Base-by-base conservation (phyloP, 1,140 invertebrate species). In the Drosophila subobscura region DNA sequence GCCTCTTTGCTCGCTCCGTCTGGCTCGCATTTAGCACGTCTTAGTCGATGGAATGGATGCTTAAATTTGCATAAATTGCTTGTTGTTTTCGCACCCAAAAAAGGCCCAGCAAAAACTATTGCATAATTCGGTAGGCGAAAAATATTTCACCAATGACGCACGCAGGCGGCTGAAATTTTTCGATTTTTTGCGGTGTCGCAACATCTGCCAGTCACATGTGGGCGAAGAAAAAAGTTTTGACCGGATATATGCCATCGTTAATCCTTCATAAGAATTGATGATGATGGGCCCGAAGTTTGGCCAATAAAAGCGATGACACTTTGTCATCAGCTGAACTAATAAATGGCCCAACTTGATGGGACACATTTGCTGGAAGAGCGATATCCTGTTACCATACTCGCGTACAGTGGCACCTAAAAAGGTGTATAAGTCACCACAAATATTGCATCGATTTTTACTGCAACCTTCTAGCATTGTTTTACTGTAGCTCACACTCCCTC, bases 241-340 rank as follows among this genome's bases (percentile, higher is more conserved):
- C 63, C 64, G 25, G 63, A 49, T 37, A 64, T 59, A 25, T 47
- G 64, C 49, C 55, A 47, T 75, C 79, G 79, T 79, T 84, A 84
- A 84, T 84, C 79, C 79, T 84, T 84, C 79, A 84, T 84, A 84
- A 78, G 81, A 84, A 84, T 84, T 84, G 79, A 84, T 84, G 79
- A 84, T 84, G 75, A 83, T 83, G 74, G 54, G 53, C 23, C 61
- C 50, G 25, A 83, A 83, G 70, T 81, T 81, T 81, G 59, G 40
- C 58, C 78, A 77, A 81, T 81, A 81, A 81, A 73, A 63, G 42
- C 29, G 44, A 66, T 77, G 73, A 74, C 79, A 83, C 45, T 70
- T 63, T 70, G 60, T 64, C 64, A 77, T 78, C 76, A 73, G 65
- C 77, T 76, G 47, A 63, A 53, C 49, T 79, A 58, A 61, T 72